These are phyloP conservation scores for Zaprionus capensis DNA, from an alignment of 1,140 invertebrate genomes.

Conservation along the genomic window DNA sequence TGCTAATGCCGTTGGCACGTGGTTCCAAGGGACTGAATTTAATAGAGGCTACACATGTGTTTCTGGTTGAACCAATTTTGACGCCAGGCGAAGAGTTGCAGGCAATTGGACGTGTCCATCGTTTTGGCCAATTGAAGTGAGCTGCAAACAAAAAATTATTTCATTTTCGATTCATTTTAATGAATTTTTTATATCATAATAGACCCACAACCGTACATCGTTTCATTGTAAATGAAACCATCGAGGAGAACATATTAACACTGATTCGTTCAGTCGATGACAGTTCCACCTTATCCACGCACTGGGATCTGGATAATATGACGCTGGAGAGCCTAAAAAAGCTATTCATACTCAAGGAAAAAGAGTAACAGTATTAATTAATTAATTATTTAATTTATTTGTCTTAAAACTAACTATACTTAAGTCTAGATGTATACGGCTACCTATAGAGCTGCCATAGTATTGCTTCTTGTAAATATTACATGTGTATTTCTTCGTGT, in stretches of 20 bases:
- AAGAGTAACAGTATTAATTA: conserved; percentile 14
- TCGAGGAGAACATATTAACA: conserved; percentile 89
- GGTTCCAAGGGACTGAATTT: conserved; percentile 92
- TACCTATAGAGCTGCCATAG: conserved; percentile 31
- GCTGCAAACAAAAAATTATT: neutral
- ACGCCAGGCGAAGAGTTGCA: conserved; percentile 91
- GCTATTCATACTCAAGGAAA: conserved; percentile 59
- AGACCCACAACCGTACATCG: conserved; percentile 88
- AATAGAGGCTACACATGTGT: conserved; percentile 91
- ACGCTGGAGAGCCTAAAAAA: conserved; percentile 62
- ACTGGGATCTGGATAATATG: conserved; percentile 78
- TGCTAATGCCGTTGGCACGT: conserved; percentile 88
- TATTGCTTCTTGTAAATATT: conserved; percentile 54
- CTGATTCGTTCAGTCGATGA: conserved; percentile 68
- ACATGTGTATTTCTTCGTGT: neutral
- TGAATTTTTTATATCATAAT: conserved; percentile 33
- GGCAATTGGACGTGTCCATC: conserved; percentile 91
- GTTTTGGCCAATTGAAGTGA: conserved; percentile 91
- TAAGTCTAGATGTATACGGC: conserved; percentile 17
- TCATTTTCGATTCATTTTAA: neutral
- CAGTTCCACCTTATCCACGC: conserved; percentile 54
- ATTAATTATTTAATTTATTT: conserved; percentile 18
- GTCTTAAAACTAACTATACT: conserved; percentile 28
- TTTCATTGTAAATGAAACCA: conserved; percentile 88
- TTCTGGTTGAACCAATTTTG: conserved; percentile 91